Evolutionary conservation across 2,888 invertebrate genomes (phyloP).

Genomic region (Pristionchus maxplancki): DNA sequence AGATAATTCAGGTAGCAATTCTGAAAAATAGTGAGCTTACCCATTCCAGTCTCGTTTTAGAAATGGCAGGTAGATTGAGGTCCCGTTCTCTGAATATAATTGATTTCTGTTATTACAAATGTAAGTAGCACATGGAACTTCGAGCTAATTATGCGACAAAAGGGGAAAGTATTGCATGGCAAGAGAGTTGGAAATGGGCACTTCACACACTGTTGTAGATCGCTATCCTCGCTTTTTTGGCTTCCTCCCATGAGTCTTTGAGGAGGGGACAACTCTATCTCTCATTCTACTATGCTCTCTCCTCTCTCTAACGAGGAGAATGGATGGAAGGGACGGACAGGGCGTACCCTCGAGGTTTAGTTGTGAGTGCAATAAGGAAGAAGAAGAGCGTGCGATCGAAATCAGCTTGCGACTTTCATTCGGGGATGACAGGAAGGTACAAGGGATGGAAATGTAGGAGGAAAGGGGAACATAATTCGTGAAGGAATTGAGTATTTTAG

Average conservation of each 20-base stretch:
- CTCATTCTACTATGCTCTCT: not conserved
- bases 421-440: not conserved
- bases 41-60: not conserved
- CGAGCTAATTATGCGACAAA: not conserved
- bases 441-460: not conserved
- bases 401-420: not conserved
- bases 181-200: not conserved
- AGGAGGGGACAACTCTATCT: not conserved
- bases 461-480: not conserved
- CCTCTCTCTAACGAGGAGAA: not conserved
- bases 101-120: not conserved
- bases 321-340: not conserved
- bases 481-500: not conserved
- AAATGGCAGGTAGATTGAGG: not conserved
- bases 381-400: not conserved
- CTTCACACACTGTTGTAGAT: slow-evolving; percentile 26
- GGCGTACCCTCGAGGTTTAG: not conserved
- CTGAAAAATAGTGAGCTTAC: not conserved
- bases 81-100: not conserved
- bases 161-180: not conserved
- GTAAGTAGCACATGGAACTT: not conserved
- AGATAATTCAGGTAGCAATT: too few relatives aligned
- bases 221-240: not conserved
- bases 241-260: not conserved
- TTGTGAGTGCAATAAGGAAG: slow-evolving; percentile 5